Evolutionary conservation across 2,113 vertebrate species (phyloP).

Genomic region (Macquaria ambigua): DNA sequence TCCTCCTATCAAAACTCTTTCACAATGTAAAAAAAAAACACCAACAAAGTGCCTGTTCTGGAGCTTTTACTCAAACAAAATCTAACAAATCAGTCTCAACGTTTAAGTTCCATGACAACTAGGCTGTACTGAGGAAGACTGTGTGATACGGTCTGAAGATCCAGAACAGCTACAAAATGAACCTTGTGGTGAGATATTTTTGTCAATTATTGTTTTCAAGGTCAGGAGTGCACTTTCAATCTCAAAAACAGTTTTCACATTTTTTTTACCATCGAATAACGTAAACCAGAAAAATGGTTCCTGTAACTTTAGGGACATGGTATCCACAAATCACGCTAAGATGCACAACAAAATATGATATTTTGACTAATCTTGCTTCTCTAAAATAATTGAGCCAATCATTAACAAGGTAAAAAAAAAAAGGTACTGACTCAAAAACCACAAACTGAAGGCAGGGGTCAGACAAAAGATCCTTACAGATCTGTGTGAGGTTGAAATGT

Average conservation of each 20-base stretch:
- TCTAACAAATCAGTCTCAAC: conserved; percentile 1
- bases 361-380: neutral
- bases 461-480: neutral
- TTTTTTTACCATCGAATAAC: neutral
- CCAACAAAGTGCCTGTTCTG: neutral
- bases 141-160: neutral
- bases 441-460: neutral
- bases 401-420: neutral
- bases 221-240: neutral
- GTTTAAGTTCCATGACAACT: neutral
- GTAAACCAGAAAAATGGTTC: neutral
- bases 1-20: neutral
- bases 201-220: neutral
- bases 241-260: neutral
- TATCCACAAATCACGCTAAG: neutral
- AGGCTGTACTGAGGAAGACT: neutral
- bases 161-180: neutral
- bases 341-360: neutral
- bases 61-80: neutral
- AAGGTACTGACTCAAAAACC: too few relatives aligned
- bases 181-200: neutral
- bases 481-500: neutral
- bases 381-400: neutral
- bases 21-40: neutral
- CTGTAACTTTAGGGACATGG: neutral